Base-by-base conservation (phyloP, 2,888 invertebrate genomes). In the Diaperis boleti region DNA sequence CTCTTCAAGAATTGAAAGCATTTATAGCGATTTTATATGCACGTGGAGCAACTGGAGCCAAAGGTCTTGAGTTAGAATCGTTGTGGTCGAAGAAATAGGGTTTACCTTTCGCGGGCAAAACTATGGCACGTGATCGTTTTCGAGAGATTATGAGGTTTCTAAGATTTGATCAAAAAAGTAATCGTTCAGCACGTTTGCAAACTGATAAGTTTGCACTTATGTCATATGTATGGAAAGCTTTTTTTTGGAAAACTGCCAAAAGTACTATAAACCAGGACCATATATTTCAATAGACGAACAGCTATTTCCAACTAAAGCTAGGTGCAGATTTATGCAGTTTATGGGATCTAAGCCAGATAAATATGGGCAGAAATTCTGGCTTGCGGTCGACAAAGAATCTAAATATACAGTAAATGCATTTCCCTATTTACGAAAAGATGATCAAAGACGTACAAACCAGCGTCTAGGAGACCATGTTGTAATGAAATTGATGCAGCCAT, bases 241-340 rank as follows among this genome's bases (percentile, higher is more conserved):
- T n/a, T n/a, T 41, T 42, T 18, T 18, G 5, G 5, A n/a, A 6
- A 22, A 45, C 14, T 6, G 22, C 26, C 3, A 7, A 10, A 5
- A 10, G 15, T 45, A 11, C 1, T 45, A 42, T n/a, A 42, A 6
- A 10, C 22, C 22, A 10, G 26, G 45, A 45, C 13, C 3, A 5
- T 18, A 22, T n/a, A 20, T 45, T 10, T 13, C 26, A 5, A 11
- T 45, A 22, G 45, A 45, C 11, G 45, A 45, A 22, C 42, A 37
- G 14, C 3, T 45, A 14, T 45, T 45, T 1, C 45, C 45, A 3
- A 22, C 45, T n/a, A 45, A 47, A 26, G 22, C 29, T 5, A 26
- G 31, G 6, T 47, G 47, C 14, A 10, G 7, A 10, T 47, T 47
- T 14, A 47, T 14, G 1, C 29, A 47, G 7, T 47, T 22, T 26